Evolutionary conservation across 2,797 vertebrate genomes (phyloP).

Genomic region (Anguilla pacifica): DNA sequence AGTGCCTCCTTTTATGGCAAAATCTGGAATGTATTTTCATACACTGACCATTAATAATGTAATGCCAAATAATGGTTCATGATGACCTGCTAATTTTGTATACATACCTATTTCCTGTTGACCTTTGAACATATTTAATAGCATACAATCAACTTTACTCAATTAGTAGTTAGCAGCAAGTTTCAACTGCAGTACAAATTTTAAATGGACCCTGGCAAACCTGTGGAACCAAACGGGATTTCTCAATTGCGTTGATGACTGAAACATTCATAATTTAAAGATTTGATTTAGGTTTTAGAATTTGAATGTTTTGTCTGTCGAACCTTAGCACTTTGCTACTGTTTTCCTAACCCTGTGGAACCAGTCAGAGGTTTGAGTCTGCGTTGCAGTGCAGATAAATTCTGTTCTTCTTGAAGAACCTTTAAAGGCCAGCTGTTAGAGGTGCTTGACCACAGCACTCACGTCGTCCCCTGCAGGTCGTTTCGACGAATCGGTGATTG

Average conservation of each 20-base stretch:
- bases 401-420: not conserved
- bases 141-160: not conserved
- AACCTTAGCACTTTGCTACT: not conserved
- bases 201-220: not conserved
- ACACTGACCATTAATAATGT: not conserved
- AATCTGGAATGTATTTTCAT: not conserved
- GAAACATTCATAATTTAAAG: not conserved
- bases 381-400: not conserved
- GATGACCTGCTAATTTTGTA: not conserved
- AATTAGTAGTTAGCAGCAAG: not conserved
- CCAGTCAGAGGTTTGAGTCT: not conserved
- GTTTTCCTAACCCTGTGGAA: not conserved
- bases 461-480: slow-evolving; percentile 71
- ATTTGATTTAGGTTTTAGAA: not conserved
- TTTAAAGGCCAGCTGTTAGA: not conserved
- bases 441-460: not conserved
- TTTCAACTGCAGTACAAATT: not conserved
- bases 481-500: slow-evolving; percentile 92
- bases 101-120: too few relatives aligned
- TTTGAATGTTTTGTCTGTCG: not conserved
- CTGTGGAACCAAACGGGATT: not conserved
- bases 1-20: not conserved
- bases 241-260: not conserved
- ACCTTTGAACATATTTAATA: not conserved
- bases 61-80: not conserved